phyloP scores from a whole-genome alignment of 2,113 vertebrate species.

The Pygoscelis adeliae region DNA sequence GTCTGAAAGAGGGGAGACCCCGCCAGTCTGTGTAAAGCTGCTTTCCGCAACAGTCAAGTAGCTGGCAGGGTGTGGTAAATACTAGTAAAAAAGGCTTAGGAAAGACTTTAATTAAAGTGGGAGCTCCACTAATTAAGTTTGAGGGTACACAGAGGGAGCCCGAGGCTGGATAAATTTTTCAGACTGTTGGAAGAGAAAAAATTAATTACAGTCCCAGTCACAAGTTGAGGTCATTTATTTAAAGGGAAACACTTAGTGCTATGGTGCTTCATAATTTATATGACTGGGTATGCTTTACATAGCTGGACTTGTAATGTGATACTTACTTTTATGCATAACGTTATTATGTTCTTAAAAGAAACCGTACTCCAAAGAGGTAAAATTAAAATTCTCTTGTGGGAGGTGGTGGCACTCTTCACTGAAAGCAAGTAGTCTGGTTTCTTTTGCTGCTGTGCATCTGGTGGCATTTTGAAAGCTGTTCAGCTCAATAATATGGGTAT shows the following conservation, averaged over 20 bases:
- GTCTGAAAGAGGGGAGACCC: background rate
- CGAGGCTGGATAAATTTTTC: background rate
- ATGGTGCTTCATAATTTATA: conserved; percentile 10
- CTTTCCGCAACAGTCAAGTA: background rate
- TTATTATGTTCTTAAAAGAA: background rate
- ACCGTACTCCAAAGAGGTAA: background rate
- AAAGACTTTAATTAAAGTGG: background rate
- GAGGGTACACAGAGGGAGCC: background rate
- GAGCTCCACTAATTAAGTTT: background rate
- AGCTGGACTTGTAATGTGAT: background rate
- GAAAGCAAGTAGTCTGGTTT: background rate
- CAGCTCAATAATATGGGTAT: background rate
- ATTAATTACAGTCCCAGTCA: conserved; percentile 6
- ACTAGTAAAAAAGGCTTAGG: background rate
- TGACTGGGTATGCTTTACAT: background rate
- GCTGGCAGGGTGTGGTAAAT: background rate
- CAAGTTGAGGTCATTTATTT: conserved; percentile 56
- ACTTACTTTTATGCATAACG: background rate
- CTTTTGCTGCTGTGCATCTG: background rate
- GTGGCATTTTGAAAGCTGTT: background rate
- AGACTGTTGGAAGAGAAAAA: conserved; percentile 21
- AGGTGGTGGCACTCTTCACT: background rate
- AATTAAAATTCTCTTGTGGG: background rate
- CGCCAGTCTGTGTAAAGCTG: background rate
- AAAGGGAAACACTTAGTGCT: background rate